Percentiles rank a stretch among this genome's conserved stretches.
Conservation (phyloP, 2,797 vertebrate species). For the Macropodus opercularis region DNA sequence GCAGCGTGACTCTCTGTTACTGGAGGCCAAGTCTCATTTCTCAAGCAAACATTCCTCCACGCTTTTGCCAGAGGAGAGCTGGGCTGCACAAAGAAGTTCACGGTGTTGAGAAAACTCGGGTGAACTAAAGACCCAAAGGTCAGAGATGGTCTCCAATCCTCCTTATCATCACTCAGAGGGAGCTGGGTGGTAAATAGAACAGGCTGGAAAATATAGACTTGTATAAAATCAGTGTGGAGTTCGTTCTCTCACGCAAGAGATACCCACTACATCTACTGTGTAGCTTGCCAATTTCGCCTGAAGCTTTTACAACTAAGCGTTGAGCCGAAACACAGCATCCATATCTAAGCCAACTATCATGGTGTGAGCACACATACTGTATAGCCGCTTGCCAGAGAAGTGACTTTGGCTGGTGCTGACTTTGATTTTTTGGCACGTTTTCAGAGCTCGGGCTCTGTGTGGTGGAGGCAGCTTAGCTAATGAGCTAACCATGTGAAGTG, state of each 20-base stretch:
- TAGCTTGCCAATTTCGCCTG: slow-evolving; percentile 41
- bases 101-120: not conserved
- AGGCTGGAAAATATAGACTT: slow-evolving; percentile 26
- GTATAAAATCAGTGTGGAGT: slow-evolving; percentile 21
- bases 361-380: slow-evolving; percentile 58
- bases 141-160: slow-evolving; percentile 15
- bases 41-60: not conserved
- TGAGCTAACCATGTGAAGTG: slow-evolving; percentile 73
- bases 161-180: slow-evolving; percentile 1
- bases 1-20: slow-evolving; percentile 10
- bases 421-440: slow-evolving; percentile 70
- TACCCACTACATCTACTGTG: slow-evolving; percentile 31
- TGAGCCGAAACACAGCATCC: slow-evolving; percentile 45
- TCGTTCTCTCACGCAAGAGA: slow-evolving; percentile 17
- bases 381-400: slow-evolving; percentile 64
- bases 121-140: slow-evolving; percentile 23
- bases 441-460: slow-evolving; percentile 53
- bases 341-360: slow-evolving; percentile 56
- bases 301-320: slow-evolving; percentile 43
- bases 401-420: slow-evolving; percentile 63
- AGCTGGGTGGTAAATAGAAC: slow-evolving; percentile 4
- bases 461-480: slow-evolving; percentile 72
- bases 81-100: slow-evolving; percentile 1
- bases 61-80: slow-evolving; percentile 9
- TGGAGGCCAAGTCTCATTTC: slow-evolving; percentile 14